These are phyloP conservation scores for Nineta flava DNA, from an alignment of 2,888 invertebrate species.

Conservation along the genomic window DNA sequence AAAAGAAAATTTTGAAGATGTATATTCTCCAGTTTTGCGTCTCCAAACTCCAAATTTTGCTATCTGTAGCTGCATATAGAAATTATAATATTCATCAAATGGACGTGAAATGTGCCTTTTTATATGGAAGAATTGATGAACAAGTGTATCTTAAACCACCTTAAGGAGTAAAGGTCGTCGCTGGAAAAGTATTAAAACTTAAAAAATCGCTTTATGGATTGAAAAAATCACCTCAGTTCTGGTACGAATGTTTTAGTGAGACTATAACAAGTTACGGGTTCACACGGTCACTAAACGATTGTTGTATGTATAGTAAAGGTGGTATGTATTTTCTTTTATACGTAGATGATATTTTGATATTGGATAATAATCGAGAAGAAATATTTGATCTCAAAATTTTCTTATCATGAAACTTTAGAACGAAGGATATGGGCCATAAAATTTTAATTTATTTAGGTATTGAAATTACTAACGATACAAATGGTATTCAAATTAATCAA, in stretches of 20 bases:
- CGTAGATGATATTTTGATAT: constrained; percentile 8
- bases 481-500: too few species aligned
- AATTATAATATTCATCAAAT: too few species aligned
- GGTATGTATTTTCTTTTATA: constrained; percentile 4
- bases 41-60: too few species aligned
- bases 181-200: constrained; percentile 13
- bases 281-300: constrained; percentile 3
- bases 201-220: constrained; percentile 14
- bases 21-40: too few species aligned
- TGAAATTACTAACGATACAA: constrained; percentile 4
- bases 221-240: constrained; percentile 10
- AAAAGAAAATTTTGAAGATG: too few species aligned
- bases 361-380: constrained; percentile 1
- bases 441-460: constrained; percentile 8
- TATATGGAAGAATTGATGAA: too few species aligned
- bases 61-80: too few species aligned
- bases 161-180: constrained; percentile 9
- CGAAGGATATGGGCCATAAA: constrained; percentile 9
- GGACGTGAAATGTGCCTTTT: too few species aligned
- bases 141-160: too few species aligned
- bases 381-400: constrained; percentile 3
- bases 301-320: too few species aligned
- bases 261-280: constrained; percentile 8
- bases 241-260: constrained; percentile 8
- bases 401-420: constrained; percentile 7